Conservation (phyloP, 2,797 vertebrate species). For the Acrocephalus scirpaceus region DNA sequence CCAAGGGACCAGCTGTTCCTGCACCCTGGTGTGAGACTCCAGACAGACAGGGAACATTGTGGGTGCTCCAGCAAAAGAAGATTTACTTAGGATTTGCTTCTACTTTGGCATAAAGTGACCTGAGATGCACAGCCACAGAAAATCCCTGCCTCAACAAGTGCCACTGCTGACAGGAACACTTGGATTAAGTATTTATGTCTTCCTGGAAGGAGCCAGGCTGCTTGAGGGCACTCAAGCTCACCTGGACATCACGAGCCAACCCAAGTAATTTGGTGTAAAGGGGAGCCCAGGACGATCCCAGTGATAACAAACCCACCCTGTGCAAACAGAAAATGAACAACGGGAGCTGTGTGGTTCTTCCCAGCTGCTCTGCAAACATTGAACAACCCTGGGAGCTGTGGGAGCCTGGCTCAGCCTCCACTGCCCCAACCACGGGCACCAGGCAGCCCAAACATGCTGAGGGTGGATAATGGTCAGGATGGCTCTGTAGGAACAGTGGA, state of each 20-base stretch:
- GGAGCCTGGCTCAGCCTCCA: neutral
- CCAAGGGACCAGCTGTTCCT: neutral
- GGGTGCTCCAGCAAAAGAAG: neutral
- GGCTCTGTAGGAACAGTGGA: neutral
- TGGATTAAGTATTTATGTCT: neutral
- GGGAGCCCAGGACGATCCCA: neutral
- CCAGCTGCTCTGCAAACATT: neutral
- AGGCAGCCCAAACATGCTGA: neutral
- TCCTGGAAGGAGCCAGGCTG: neutral
- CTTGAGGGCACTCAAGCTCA: neutral
- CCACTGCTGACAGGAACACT: neutral
- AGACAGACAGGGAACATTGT: accelerated
- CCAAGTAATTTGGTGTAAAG: neutral
- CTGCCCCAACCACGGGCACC: neutral
- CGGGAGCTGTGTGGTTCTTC: neutral
- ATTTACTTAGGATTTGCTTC: neutral
- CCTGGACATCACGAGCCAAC: neutral
- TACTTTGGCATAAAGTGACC: neutral
- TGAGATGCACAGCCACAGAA: neutral
- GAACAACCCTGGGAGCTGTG: neutral
- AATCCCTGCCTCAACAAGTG: neutral
- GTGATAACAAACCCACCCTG: neutral
- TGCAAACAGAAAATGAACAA: neutral
- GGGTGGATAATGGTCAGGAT: neutral
- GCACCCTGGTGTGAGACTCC: neutral